Conservation (phyloP, 1,140 invertebrate species). For the Drosophila parabipectinata region DNA sequence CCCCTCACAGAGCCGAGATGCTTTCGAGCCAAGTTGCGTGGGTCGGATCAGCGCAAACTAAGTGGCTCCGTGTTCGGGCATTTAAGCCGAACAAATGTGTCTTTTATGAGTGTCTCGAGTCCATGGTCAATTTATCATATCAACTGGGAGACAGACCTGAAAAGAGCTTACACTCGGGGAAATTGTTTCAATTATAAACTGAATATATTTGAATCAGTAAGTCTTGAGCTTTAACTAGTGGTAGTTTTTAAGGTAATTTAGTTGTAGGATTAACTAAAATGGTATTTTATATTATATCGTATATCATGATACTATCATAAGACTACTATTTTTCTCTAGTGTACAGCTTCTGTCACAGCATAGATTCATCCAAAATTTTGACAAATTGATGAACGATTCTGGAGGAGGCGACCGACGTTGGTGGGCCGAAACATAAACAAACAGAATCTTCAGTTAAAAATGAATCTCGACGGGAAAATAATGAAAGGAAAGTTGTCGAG, state of each 20-base stretch:
- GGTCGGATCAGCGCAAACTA: conserved; percentile 75
- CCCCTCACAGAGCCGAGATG: conserved; percentile 1
- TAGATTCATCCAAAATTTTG: conserved; percentile 57
- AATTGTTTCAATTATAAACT: not conserved
- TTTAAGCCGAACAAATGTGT: conserved; percentile 69
- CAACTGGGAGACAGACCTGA: conserved; percentile 9
- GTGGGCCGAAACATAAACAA: conserved; percentile 35
- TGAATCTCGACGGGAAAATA: conserved; percentile 10
- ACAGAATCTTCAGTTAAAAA: not conserved
- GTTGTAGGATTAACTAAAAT: too few relatives aligned
- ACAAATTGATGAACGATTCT: conserved; percentile 62
- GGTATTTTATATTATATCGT: too few relatives aligned
- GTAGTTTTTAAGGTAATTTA: too few relatives aligned
- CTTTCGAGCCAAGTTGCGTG: conserved; percentile 47
- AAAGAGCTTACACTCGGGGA: not conserved
- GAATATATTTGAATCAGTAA: not conserved
- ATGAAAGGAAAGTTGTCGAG: conserved; percentile 43
- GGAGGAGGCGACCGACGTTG: conserved; percentile 43
- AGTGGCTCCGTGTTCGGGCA: conserved; percentile 56
- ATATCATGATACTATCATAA: too few relatives aligned
- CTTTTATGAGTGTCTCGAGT: conserved; percentile 59
- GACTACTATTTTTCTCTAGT: conserved; percentile 8
- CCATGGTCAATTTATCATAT: conserved; percentile 80
- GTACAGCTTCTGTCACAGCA: conserved; percentile 26
- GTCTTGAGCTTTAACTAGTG: not conserved